These are phyloP conservation scores for Mus pahari DNA, from an alignment of 2,113 vertebrate genomes.

Conservation along the genomic window DNA sequence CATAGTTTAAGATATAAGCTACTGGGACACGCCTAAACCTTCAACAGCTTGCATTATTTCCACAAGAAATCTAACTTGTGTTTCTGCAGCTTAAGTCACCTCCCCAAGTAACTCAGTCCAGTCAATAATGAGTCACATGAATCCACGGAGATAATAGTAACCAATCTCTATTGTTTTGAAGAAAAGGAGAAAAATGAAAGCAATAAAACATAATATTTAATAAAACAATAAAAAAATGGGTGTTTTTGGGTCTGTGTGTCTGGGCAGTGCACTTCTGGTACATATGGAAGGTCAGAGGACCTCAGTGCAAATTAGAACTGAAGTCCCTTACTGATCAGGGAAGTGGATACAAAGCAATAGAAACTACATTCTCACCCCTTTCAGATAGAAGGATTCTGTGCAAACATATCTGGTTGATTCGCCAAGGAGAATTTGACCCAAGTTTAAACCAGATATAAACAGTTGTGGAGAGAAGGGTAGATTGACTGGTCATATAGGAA, in stretches of 20 bases:
- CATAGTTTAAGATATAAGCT: neutral
- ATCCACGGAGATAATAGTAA: neutral
- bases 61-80: neutral
- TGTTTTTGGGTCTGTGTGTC: neutral
- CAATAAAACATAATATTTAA: neutral
- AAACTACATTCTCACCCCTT: conserved; percentile 29
- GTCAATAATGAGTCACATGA: neutral
- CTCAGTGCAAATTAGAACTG: conserved; percentile 4
- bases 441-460: conserved; percentile 69
- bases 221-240: neutral
- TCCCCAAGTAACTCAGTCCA: neutral
- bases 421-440: conserved; percentile 36
- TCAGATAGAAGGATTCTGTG: conserved; percentile 20
- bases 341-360: conserved; percentile 4
- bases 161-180: neutral
- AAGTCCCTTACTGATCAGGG: neutral
- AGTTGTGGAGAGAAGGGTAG: conserved; percentile 1
- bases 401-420: conserved; percentile 52
- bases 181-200: neutral
- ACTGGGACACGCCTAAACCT: neutral
- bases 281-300: neutral
- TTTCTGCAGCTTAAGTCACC: neutral
- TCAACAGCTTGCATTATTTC: neutral
- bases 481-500: conserved; percentile 54
- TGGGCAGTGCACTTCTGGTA: neutral